Base-by-base conservation (phyloP, 2,888 invertebrate species). In the Acleris holmiana region DNA sequence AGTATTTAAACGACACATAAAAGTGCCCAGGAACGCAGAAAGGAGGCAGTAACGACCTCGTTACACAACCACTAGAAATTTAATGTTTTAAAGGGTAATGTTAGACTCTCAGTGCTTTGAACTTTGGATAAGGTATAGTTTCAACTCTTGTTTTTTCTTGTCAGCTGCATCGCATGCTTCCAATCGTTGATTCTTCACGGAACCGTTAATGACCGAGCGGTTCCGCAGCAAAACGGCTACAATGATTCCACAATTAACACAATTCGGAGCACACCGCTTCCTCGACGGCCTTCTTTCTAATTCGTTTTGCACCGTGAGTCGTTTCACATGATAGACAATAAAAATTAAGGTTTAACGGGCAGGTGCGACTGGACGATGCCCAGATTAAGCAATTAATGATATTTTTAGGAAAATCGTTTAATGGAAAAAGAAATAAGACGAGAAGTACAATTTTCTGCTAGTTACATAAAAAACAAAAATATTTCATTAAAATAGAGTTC, bases 231-330 rank as follows among this genome's bases (percentile, higher is more conserved):
- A 83, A 85, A 78, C 71, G 74, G 74, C 77, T 70, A 80, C 80
- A 80, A 82, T 78, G 78, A 79, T 84, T 85, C 82, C 76, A 81
- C 85, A 89, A 90, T 91, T 89, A 88, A 88, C 77, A 82, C 80
- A 79, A 85, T 84, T 82, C 85, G 75, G 82, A 82, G 80, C 86
- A 86, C 84, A 82, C 80, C 83, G 79, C 76, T 82, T 76, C 79
- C 80, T 81, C 77, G 74, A 78, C 83, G 86, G 84, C 87, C 89
- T 89, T 89, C 89, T 91, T 91, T 91, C 76, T 80, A 78, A 89
- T 91, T 89, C 79, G 88, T 75, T 70, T 76, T 83, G 86, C 84
- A 82, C 83, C 80, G 83, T 88, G 86, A 89, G 91, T 89, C 86
- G 85, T 86, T 91, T 83, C 86, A 85, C 82, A 78, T 77, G 75